Percentiles rank a stretch among this genome's conserved stretches.
Conservation (phyloP, 2,888 invertebrate species). For the Pemphredon lugubris region DNA sequence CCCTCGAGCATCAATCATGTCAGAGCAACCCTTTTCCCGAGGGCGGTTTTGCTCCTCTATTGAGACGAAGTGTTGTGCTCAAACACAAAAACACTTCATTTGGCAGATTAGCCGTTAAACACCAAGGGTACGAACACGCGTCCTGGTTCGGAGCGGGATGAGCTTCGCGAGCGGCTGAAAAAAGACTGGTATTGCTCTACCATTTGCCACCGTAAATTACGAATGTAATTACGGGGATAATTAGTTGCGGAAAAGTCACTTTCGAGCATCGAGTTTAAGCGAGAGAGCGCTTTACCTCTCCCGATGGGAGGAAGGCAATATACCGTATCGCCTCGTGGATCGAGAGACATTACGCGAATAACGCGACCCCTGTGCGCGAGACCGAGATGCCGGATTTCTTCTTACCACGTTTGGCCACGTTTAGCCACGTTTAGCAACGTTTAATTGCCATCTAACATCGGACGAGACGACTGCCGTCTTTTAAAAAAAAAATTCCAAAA, state of each 20-base stretch:
- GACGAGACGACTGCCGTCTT: too few relatives aligned
- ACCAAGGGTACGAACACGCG: constrained; percentile 69
- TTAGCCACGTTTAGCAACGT: too few relatives aligned
- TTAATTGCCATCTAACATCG: too few relatives aligned
- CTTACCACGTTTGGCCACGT: too few relatives aligned
- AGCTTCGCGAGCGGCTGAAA: constrained; percentile 29
- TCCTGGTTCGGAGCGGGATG: constrained; percentile 35
- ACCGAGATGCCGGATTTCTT: too few relatives aligned
- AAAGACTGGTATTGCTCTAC: constrained; percentile 34
- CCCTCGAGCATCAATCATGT: constrained; percentile 81
- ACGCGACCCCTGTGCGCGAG: too few relatives aligned
- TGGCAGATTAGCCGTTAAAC: constrained; percentile 81
- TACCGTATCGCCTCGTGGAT: too few relatives aligned
- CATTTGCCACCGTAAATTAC: constrained; percentile 32
- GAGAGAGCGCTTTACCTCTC: constrained; percentile 24
- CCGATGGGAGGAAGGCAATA: too few relatives aligned
- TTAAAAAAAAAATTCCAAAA: too few relatives aligned
- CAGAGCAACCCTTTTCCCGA: constrained; percentile 79
- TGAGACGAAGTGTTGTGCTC: constrained; percentile 81
- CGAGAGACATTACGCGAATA: too few relatives aligned
- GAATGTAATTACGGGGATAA: constrained; percentile 45
- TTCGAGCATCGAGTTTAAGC: constrained; percentile 10
- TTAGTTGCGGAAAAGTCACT: constrained; percentile 44
- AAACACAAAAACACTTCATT: constrained; percentile 81
- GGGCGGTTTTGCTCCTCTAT: constrained; percentile 79